Conservation (phyloP, 1,140 invertebrate genomes). For the Macrocentrus cingulum region DNA sequence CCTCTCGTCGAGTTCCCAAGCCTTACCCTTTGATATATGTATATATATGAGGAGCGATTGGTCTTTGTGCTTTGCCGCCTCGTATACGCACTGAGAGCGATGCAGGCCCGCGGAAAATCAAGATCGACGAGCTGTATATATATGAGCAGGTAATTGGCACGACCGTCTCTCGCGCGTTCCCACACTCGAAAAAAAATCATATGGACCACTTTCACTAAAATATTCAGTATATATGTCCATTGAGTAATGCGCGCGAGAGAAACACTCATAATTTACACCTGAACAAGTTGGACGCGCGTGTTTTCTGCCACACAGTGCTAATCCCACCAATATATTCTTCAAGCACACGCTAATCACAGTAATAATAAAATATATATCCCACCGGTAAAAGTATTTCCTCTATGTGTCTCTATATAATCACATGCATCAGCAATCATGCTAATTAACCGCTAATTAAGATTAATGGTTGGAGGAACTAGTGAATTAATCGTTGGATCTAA, state of each 20-base stretch:
- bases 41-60: neutral
- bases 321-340: neutral
- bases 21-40: neutral
- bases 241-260: constrained; percentile 13
- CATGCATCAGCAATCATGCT: too few species aligned
- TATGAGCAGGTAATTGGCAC: constrained; percentile 21
- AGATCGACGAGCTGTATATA: constrained; percentile 18
- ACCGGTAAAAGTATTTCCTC: too few species aligned
- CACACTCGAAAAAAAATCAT: constrained; percentile 17
- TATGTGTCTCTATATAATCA: too few species aligned
- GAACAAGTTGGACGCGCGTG: too few species aligned
- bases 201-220: constrained; percentile 23
- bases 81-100: neutral
- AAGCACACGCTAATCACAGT: too few species aligned
- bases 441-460: too few species aligned
- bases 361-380: too few species aligned
- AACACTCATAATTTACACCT: neutral
- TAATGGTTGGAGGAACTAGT: too few species aligned
- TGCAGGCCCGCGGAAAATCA: constrained; percentile 18
- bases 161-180: constrained; percentile 7
- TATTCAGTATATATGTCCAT: constrained; percentile 7
- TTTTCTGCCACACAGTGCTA: too few species aligned
- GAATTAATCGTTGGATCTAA: too few species aligned
- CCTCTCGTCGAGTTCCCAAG: constrained; percentile 21
- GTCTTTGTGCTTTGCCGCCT: constrained; percentile 7